Percentiles rank a stretch among this genome's conserved stretches.
Evolutionary conservation across 2,113 vertebrate species (phyloP).

Genomic region (Thinocorus orbignyianus): DNA sequence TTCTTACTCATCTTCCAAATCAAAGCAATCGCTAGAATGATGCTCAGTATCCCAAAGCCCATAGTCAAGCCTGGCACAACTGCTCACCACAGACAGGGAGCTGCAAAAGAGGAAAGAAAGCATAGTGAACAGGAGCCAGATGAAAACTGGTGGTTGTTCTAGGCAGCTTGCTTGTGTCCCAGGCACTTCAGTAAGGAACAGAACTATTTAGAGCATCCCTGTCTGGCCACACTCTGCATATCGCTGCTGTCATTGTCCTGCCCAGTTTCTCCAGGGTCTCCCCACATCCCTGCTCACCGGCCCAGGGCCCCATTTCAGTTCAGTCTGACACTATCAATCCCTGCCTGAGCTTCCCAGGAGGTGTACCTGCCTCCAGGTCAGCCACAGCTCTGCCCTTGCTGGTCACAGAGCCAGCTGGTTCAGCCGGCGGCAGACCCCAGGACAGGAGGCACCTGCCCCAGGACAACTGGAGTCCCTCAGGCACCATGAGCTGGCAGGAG

Average conservation of each 20-base stretch:
- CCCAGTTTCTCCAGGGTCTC: neutral
- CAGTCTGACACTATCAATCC: neutral
- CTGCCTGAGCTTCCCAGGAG: neutral
- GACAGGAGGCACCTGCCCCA: neutral
- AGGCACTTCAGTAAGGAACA: neutral
- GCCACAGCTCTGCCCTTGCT: neutral
- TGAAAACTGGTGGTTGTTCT: neutral
- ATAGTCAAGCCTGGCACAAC: neutral
- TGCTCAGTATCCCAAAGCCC: conserved; percentile 15
- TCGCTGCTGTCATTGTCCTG: neutral
- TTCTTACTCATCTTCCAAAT: conserved; percentile 47
- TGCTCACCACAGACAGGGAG: neutral
- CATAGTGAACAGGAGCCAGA: neutral
- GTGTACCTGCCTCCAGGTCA: neutral
- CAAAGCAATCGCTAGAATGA: neutral
- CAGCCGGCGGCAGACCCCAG: neutral
- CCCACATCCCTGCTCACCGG: neutral
- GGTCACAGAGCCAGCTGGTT: neutral
- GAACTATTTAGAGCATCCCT: neutral
- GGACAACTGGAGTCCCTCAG: neutral
- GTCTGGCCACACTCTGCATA: neutral
- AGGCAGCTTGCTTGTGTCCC: neutral
- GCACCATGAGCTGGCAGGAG: neutral
- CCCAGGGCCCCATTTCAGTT: neutral
- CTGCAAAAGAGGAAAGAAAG: conserved; percentile 13